Conservation (phyloP, 2,797 vertebrate species). For the Poecilia velifera region DNA sequence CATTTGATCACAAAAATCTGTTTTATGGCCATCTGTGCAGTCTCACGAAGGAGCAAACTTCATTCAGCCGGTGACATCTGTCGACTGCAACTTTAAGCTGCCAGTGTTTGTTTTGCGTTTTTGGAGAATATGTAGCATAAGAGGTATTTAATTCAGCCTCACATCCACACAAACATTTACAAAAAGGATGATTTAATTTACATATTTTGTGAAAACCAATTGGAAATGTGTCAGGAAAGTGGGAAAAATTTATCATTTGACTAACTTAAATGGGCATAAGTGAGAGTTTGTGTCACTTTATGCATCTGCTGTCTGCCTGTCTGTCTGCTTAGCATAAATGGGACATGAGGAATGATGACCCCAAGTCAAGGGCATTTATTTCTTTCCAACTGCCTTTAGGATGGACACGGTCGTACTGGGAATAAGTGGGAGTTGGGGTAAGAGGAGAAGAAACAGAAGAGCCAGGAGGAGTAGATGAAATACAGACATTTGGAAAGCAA, state of each 20-base stretch:
- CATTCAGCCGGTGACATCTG: slow-evolving; percentile 14
- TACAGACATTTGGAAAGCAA: slow-evolving; percentile 33
- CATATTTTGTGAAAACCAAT: slow-evolving; percentile 41
- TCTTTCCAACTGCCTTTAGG: slow-evolving; percentile 38
- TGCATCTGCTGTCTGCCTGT: slow-evolving; percentile 44
- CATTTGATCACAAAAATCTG: slow-evolving; percentile 8
- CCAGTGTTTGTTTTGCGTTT: slow-evolving; percentile 15
- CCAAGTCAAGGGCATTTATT: slow-evolving; percentile 61
- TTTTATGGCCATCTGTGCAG: slow-evolving; percentile 13
- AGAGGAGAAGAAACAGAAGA: slow-evolving; percentile 11
- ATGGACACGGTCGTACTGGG: slow-evolving; percentile 46
- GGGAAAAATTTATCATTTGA: slow-evolving; percentile 37
- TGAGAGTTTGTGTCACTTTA: slow-evolving; percentile 37
- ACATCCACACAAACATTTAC: slow-evolving; percentile 26
- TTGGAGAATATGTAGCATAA: slow-evolving; percentile 31
- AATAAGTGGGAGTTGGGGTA: slow-evolving; percentile 28
- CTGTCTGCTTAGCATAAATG: slow-evolving; percentile 42
- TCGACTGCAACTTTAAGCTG: background rate
- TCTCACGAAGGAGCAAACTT: slow-evolving; percentile 16
- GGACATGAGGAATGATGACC: slow-evolving; percentile 55
- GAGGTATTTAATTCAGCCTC: slow-evolving; percentile 22
- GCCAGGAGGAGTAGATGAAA: slow-evolving; percentile 41
- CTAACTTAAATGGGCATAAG: slow-evolving; percentile 24
- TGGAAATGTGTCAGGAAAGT: slow-evolving; percentile 41
- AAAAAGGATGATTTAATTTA: slow-evolving; percentile 30